These are phyloP conservation scores for Atta texana DNA, from an alignment of 1,140 invertebrate genomes.

Conservation along the genomic window DNA sequence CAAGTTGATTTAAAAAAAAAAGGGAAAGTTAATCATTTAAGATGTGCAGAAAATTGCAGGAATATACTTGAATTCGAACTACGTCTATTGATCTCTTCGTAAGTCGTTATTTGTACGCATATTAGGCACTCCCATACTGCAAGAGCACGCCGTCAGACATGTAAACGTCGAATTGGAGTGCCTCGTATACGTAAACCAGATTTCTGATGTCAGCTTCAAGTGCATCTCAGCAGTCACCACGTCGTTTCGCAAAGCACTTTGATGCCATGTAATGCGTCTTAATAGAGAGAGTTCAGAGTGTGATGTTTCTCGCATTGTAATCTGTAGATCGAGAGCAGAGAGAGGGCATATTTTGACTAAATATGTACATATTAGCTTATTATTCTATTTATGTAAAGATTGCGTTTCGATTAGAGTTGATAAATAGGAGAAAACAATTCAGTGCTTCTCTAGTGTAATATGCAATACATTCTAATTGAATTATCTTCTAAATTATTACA, in stretches of 20 bases:
- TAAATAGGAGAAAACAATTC: constrained; percentile 21
- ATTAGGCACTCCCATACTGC: background rate
- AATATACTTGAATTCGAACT: background rate
- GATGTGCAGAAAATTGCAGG: background rate
- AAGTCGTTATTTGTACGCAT: background rate
- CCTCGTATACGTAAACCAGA: constrained; percentile 29
- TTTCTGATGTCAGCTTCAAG: constrained; percentile 41
- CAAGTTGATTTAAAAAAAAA: background rate
- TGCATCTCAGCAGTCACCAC: constrained; percentile 25
- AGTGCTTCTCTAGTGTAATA: background rate
- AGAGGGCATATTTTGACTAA: constrained; percentile 9
- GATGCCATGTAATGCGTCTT: constrained; percentile 46
- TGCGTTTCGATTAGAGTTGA: background rate
- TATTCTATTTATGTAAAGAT: constrained; percentile 16
- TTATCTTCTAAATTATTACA: constrained; percentile 25
- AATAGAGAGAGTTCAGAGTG: constrained; percentile 15
- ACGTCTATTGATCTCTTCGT: background rate
- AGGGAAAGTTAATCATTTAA: background rate
- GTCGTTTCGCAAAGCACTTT: constrained; percentile 53
- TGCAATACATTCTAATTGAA: background rate
- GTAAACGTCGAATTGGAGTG: constrained; percentile 42
- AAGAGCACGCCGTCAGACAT: background rate
- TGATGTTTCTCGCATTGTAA: constrained; percentile 30
- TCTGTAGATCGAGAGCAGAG: constrained; percentile 24
- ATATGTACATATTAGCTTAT: background rate